Percentiles rank a stretch among this genome's conserved stretches.
phyloP scores from a whole-genome alignment of 2,888 invertebrate genomes.

The Nemapogon koenigi region DNA sequence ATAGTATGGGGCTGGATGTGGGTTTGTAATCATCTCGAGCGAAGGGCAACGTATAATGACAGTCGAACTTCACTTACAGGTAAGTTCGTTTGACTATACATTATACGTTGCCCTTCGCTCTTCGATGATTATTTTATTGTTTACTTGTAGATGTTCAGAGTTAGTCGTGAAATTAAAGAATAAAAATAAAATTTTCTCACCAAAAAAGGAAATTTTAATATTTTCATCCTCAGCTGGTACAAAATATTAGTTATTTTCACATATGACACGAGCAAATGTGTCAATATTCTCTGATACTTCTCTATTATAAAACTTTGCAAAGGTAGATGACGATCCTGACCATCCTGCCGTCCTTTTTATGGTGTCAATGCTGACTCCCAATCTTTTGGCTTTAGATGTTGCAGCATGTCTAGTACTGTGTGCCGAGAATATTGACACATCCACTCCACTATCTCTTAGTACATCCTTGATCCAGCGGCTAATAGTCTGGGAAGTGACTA shows the following conservation, averaged over 20 bases:
- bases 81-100: too few relatives aligned
- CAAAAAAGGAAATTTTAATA: too few relatives aligned
- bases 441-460: constrained; percentile 15
- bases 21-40: too few relatives aligned
- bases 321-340: not conserved
- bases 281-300: not conserved
- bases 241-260: not conserved
- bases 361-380: constrained; percentile 12
- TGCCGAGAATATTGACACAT: constrained; percentile 12
- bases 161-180: too few relatives aligned
- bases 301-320: constrained; percentile 8
- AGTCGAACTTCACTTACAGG: too few relatives aligned
- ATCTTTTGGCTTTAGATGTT: constrained; percentile 13
- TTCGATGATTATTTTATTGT: too few relatives aligned
- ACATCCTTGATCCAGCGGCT: constrained; percentile 16
- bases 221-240: too few relatives aligned
- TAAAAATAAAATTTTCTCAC: too few relatives aligned
- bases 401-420: constrained; percentile 17
- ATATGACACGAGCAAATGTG: not conserved
- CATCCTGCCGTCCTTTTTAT: constrained; percentile 9
- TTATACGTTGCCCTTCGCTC: too few relatives aligned
- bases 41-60: too few relatives aligned
- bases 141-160: too few relatives aligned
- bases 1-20: too few relatives aligned
- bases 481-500: constrained; percentile 13